A percentile compares a stretch with the other conserved stretches of the same genome.
phyloP scores from a whole-genome alignment of 1,140 invertebrate species.

The Vanessa tameamea region DNA sequence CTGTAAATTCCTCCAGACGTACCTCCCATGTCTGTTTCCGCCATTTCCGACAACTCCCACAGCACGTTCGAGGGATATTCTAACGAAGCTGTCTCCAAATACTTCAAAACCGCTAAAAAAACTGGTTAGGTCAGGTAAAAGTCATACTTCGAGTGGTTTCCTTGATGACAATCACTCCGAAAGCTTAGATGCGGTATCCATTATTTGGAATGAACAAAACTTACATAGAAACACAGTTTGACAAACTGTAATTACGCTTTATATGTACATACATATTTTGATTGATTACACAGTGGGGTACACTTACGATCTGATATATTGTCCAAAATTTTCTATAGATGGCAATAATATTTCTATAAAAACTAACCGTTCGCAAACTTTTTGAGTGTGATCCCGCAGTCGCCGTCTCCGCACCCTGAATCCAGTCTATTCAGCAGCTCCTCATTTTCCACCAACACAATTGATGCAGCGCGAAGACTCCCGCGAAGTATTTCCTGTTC shows the following conservation, averaged over 20 bases:
- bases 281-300: too few relatives aligned
- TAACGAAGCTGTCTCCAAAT: conserved; percentile 62
- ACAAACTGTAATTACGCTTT: too few relatives aligned
- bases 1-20: conserved; percentile 87
- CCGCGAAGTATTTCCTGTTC: conserved; percentile 71
- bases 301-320: too few relatives aligned
- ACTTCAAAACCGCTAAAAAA: conserved; percentile 49
- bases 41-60: conserved; percentile 81
- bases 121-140: too few relatives aligned
- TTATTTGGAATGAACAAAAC: too few relatives aligned
- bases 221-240: too few relatives aligned
- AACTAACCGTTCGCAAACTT: conserved; percentile 82
- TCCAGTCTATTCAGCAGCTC: conserved; percentile 86
- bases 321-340: too few relatives aligned
- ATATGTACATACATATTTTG: too few relatives aligned
- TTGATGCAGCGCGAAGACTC: conserved; percentile 79
- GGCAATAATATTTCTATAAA: too few relatives aligned
- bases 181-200: too few relatives aligned
- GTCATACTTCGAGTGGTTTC: too few relatives aligned
- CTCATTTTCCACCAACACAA: conserved; percentile 82
- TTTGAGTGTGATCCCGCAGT: conserved; percentile 88
- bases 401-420: conserved; percentile 89
- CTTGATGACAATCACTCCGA: too few relatives aligned
- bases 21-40: conserved; percentile 86
- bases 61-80: conserved; percentile 74